Evolutionary conservation across 2,113 vertebrate species (phyloP).

Genomic region (Coryphaenoides rupestris): DNA sequence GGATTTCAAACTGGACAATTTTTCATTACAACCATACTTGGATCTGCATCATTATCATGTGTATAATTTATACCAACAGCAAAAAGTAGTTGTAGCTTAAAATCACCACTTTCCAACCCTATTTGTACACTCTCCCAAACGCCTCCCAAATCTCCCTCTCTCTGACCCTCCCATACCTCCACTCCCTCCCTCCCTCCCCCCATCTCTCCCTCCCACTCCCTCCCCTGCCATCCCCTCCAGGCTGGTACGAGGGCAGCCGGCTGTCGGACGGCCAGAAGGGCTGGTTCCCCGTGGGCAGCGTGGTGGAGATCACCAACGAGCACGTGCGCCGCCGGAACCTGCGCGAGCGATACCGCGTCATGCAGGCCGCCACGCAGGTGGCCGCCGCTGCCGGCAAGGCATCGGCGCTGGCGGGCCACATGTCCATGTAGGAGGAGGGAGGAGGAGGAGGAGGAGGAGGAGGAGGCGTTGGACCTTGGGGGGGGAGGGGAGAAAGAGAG

Average conservation of each 20-base stretch:
- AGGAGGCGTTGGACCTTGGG: neutral
- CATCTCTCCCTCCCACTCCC: neutral
- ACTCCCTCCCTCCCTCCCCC: neutral
- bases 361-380: slow-evolving; percentile 68
- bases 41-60: too few species aligned
- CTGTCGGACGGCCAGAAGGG: slow-evolving; percentile 79
- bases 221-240: slow-evolving; percentile 44
- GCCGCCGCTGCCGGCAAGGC: slow-evolving; percentile 7
- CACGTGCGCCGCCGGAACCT: slow-evolving; percentile 84
- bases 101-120: slow-evolving; percentile 13
- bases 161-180: neutral
- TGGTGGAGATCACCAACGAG: slow-evolving; percentile 88
- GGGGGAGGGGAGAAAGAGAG: too few species aligned
- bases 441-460: too few species aligned
- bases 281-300: slow-evolving; percentile 79
- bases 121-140: slow-evolving; percentile 1
- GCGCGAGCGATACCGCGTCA: slow-evolving; percentile 79
- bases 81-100: too few species aligned
- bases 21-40: too few species aligned
- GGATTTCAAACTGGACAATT: too few species aligned
- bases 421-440: too few species aligned
- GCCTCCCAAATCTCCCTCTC: slow-evolving; percentile 6
- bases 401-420: too few species aligned
- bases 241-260: slow-evolving; percentile 80
- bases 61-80: too few species aligned